Percentiles rank a stretch among this genome's conserved stretches.
Conservation (phyloP, 2,797 vertebrate genomes). For the Cossypha heuglini region DNA sequence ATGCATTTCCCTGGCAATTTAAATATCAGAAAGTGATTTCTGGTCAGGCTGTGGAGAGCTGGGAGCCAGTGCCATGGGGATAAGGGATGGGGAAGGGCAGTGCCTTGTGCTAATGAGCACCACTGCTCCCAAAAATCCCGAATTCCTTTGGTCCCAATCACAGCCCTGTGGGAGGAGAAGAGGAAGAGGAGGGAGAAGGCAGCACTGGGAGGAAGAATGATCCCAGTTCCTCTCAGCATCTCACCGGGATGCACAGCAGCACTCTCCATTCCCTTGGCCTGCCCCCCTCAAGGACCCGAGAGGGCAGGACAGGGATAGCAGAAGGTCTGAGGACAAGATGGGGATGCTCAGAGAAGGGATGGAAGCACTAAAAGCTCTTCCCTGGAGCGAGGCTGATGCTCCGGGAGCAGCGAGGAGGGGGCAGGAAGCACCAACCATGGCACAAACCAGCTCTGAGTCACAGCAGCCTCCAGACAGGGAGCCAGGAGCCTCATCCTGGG, state of each 20-base stretch:
- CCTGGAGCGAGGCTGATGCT: rapidly evolving
- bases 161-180: rapidly evolving
- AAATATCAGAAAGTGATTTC: background rate
- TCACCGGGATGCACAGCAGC: rapidly evolving
- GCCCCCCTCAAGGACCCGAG: background rate
- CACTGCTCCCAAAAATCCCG: rapidly evolving
- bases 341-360: background rate
- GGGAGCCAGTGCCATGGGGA: background rate
- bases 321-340: background rate
- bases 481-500: background rate
- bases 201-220: background rate
- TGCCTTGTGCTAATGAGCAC: rapidly evolving
- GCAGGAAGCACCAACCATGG: background rate
- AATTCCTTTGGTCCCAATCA: background rate
- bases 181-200: background rate
- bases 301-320: background rate
- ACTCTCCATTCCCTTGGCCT: rapidly evolving
- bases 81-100: background rate
- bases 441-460: background rate
- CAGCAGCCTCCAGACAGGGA: background rate
- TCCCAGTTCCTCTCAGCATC: background rate
- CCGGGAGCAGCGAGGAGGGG: background rate
- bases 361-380: background rate
- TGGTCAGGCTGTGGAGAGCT: background rate
- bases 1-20: background rate